These are phyloP conservation scores for Drosophila murphyi DNA, from an alignment of 1,140 invertebrate species.

Conservation along the genomic window DNA sequence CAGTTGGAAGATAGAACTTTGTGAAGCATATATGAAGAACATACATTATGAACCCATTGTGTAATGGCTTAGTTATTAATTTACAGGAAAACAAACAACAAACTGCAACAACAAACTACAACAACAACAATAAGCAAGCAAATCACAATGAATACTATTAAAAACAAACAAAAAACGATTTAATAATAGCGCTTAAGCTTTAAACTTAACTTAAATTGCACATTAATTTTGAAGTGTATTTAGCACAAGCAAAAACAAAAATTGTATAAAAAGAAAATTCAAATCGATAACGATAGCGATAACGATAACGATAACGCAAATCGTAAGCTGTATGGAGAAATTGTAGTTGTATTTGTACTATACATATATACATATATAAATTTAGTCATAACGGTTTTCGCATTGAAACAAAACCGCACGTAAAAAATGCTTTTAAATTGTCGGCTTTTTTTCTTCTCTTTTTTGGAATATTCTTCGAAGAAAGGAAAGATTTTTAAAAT, in stretches of 20 bases:
- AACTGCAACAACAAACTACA: slow-evolving; percentile 40
- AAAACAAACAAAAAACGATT: slow-evolving; percentile 34
- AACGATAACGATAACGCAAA: slow-evolving; percentile 20
- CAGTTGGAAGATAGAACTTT: slow-evolving; percentile 48
- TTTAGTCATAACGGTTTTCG: slow-evolving; percentile 69
- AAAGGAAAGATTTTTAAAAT: slow-evolving; percentile 62
- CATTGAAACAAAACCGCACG: slow-evolving; percentile 55
- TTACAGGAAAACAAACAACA: slow-evolving; percentile 62
- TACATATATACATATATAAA: slow-evolving; percentile 40
- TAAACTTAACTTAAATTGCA: slow-evolving; percentile 70
- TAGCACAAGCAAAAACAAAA: slow-evolving; percentile 68
- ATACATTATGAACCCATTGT: slow-evolving; percentile 59
- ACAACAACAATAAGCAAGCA: slow-evolving; percentile 49
- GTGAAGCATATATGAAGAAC: slow-evolving; percentile 72
- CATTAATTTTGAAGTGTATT: slow-evolving; percentile 81
- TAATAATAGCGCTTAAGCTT: slow-evolving; percentile 65
- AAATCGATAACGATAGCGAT: slow-evolving; percentile 26
- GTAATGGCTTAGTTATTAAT: slow-evolving; percentile 72
- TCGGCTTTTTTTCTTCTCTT: slow-evolving; percentile 53
- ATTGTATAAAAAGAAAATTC: slow-evolving; percentile 62
- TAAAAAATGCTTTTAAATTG: slow-evolving; percentile 75
- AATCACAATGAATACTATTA: slow-evolving; percentile 38
- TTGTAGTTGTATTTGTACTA: slow-evolving; percentile 73
- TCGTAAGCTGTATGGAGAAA: slow-evolving; percentile 37
- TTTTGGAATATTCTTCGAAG: slow-evolving; percentile 5